phyloP scores from a whole-genome alignment of 2,797 vertebrate species.

The Phataginus tetradactyla region DNA sequence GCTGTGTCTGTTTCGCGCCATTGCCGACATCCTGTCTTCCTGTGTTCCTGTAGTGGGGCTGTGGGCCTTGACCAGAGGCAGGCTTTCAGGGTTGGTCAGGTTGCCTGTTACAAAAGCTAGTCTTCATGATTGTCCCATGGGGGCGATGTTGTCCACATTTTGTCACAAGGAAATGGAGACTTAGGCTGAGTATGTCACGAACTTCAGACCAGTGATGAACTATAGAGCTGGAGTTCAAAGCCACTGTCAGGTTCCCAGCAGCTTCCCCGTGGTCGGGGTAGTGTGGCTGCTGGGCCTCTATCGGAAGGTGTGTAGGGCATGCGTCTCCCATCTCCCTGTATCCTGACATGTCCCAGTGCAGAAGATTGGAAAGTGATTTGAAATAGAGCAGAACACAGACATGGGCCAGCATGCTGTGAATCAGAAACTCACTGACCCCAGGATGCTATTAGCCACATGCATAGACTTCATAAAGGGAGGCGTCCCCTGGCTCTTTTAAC shows the following conservation, averaged over 20 bases:
- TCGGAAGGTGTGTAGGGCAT: neutral
- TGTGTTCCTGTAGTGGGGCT: neutral
- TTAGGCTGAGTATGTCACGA: neutral
- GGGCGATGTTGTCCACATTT: neutral
- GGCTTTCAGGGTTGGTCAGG: neutral
- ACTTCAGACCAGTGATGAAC: too few relatives aligned
- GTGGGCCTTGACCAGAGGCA: neutral
- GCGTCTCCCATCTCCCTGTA: neutral
- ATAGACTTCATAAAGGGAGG: fast-evolving
- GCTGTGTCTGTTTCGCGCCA: neutral
- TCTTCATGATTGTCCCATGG: neutral
- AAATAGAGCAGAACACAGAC: neutral
- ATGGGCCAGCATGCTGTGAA: neutral
- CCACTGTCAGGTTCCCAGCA: neutral
- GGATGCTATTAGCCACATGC: fast-evolving
- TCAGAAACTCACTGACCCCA: fast-evolving
- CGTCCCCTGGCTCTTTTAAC: fast-evolving
- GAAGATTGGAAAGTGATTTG: neutral
- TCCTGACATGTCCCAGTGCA: too few relatives aligned
- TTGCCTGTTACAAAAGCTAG: neutral
- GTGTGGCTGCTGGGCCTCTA: neutral
- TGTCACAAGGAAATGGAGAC: neutral
- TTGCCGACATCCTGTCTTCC: fast-evolving
- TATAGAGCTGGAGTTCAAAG: neutral
- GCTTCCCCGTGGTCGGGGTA: neutral